Evolutionary conservation across 2,888 invertebrate species (phyloP).

Genomic region (Cantharis lateralis): DNA sequence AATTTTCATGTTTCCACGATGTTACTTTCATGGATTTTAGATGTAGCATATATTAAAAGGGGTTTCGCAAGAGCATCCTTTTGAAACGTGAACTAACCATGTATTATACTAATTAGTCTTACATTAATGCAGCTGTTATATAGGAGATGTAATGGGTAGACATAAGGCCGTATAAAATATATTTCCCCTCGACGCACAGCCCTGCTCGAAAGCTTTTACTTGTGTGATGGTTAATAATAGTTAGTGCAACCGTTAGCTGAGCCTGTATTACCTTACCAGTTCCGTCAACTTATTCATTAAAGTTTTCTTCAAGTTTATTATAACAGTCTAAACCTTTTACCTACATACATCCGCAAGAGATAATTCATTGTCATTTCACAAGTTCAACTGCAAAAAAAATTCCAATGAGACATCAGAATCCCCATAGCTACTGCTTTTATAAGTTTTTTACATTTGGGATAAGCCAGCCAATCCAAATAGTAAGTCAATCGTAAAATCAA

Average conservation of each 20-base stretch:
- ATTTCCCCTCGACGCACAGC: constrained; percentile 15
- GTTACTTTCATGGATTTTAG: neutral
- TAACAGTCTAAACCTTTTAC: constrained; percentile 11
- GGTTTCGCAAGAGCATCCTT: constrained; percentile 9
- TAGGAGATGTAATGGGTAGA: constrained; percentile 18
- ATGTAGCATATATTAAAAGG: constrained; percentile 9
- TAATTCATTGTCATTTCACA: neutral
- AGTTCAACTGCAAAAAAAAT: neutral
- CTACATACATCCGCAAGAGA: neutral
- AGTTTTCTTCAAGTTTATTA: constrained; percentile 23
- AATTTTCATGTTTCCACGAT: neutral
- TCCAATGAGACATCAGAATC: neutral
- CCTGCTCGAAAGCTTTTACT: constrained; percentile 23
- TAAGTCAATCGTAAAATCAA: no score
- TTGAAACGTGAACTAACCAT: constrained; percentile 14
- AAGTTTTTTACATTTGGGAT: no score
- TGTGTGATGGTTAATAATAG: constrained; percentile 24
- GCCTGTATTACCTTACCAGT: constrained; percentile 16
- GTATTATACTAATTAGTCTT: constrained; percentile 19
- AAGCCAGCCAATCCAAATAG: no score
- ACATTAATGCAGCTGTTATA: constrained; percentile 24
- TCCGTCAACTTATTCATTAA: constrained; percentile 24
- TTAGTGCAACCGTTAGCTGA: constrained; percentile 18
- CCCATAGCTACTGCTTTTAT: neutral
- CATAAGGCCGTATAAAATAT: constrained; percentile 14